These are phyloP conservation scores for Erinaceus europaeus DNA, from an alignment of 2,113 vertebrate species.

Conservation along the genomic window DNA sequence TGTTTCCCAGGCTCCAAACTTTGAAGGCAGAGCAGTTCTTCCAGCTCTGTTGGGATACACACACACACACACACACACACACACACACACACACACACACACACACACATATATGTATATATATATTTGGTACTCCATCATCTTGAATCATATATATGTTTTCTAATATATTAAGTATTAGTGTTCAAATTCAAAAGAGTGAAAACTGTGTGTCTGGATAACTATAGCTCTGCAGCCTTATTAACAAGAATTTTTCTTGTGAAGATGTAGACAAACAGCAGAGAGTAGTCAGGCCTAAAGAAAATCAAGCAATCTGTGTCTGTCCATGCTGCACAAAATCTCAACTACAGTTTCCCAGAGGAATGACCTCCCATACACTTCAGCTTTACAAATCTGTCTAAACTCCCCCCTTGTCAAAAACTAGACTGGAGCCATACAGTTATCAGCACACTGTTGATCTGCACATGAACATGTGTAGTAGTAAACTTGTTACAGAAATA, in stretches of 20 bases:
- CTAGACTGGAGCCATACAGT: not conserved
- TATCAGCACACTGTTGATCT: no score
- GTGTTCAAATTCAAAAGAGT: not conserved
- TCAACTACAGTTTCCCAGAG: not conserved
- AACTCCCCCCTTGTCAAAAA: not conserved
- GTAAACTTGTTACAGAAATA: no score
- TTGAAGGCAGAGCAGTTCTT: not conserved
- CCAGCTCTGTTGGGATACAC: not conserved
- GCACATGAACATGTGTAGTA: no score
- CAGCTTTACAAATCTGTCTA: not conserved
- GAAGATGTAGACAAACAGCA: not conserved
- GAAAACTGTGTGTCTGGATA: not conserved
- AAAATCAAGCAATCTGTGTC: rapidly evolving
- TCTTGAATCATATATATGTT: not conserved
- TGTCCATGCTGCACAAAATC: not conserved
- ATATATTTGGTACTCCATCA: not conserved
- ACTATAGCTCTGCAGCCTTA: not conserved
- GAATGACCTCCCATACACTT: not conserved
- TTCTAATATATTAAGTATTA: not conserved
- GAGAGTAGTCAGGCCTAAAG: not conserved
- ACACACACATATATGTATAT: no score
- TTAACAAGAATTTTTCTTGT: not conserved
- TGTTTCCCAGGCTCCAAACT: not conserved
- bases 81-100: no score
- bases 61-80: no score